Evolutionary conservation across 2,797 vertebrate species (phyloP).

Genomic region (Brachyalestes nurse): DNA sequence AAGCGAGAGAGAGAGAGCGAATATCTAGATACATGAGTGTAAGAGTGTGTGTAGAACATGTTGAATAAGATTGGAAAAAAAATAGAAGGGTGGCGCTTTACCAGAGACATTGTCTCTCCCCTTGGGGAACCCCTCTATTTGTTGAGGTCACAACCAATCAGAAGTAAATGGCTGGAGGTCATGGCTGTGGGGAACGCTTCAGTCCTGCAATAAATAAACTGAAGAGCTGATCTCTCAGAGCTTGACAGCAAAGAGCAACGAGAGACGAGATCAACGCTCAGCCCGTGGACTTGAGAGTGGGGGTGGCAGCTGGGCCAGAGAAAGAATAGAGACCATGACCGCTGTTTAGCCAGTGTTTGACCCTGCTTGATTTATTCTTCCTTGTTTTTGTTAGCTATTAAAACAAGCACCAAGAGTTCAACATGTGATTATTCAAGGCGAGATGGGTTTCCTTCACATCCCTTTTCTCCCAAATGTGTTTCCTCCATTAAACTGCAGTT

Average conservation of each 20-base stretch:
- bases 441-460: background rate
- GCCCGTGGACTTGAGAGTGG: background rate
- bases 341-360: background rate
- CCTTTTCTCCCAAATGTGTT: background rate
- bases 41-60: conserved; percentile 4
- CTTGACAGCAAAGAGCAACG: conserved; percentile 44
- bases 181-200: conserved; percentile 54
- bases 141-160: conserved; percentile 66
- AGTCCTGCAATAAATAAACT: conserved; percentile 56
- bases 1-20: conserved; percentile 1
- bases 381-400: background rate
- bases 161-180: conserved; percentile 59
- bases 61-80: conserved; percentile 28
- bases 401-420: background rate
- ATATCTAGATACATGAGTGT: conserved; percentile 7
- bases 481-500: background rate
- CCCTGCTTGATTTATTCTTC: background rate
- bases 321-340: conserved; percentile 16
- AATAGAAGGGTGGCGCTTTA: conserved; percentile 17
- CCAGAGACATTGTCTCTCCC: conserved; percentile 47
- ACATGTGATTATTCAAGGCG: background rate
- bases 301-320: conserved; percentile 6
- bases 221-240: conserved; percentile 42
- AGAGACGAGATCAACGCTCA: conserved; percentile 43
- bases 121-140: conserved; percentile 48